Evolutionary conservation across 2,888 invertebrate species (phyloP).

Genomic region (Tenthredo scrophulariae): DNA sequence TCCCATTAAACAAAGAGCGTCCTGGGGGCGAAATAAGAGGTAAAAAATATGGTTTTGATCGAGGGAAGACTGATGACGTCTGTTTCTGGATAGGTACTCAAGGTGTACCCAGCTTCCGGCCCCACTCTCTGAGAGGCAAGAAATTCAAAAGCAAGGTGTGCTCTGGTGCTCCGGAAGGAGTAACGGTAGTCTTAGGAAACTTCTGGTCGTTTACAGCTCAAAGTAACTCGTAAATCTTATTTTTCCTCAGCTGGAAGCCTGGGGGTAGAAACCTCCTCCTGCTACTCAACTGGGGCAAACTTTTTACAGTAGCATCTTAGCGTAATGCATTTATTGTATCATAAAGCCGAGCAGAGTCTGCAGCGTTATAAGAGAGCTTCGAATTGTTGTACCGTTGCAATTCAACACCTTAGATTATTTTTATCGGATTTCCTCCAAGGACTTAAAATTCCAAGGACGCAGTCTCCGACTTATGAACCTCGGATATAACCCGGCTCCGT

Average conservation of each 20-base stretch:
- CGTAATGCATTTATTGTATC: constrained; percentile 72
- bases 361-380: not conserved
- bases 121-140: not conserved
- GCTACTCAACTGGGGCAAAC: constrained; percentile 69
- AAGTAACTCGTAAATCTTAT: constrained; percentile 75
- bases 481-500: not conserved
- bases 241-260: constrained; percentile 61
- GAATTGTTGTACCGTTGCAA: not conserved
- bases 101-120: not conserved
- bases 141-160: constrained; percentile 30
- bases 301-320: constrained; percentile 69
- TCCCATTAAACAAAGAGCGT: constrained; percentile 2
- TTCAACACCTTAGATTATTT: not conserved
- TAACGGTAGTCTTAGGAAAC: constrained; percentile 70
- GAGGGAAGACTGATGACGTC: not conserved
- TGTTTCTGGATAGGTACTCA: not conserved
- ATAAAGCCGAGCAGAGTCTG: not conserved
- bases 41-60: not conserved
- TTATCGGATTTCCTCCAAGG: not conserved
- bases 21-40: too few relatives aligned
- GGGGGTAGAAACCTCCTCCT: constrained; percentile 16
- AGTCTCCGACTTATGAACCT: not conserved
- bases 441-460: too few relatives aligned
- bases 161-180: constrained; percentile 58
- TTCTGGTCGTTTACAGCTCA: constrained; percentile 73